phyloP scores from a whole-genome alignment of 2,113 vertebrate species.

The Clarias magur region DNA sequence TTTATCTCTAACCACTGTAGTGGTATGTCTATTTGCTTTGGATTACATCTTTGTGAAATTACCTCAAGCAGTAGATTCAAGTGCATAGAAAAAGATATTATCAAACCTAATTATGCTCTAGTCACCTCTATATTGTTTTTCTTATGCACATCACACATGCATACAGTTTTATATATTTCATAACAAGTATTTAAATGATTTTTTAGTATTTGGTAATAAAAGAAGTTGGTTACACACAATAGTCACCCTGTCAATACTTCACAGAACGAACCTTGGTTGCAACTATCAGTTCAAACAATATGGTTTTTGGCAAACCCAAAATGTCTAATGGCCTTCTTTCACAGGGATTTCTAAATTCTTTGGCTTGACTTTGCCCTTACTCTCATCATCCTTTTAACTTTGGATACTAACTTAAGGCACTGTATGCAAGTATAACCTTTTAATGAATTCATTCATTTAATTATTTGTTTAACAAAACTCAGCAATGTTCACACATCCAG shows the following conservation, averaged over 20 bases:
- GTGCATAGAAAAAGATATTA: constrained; percentile 48
- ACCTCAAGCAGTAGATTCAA: constrained; percentile 47
- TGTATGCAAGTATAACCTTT: neutral
- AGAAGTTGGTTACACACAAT: neutral
- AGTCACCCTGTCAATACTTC: neutral
- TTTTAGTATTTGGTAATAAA: too few relatives aligned
- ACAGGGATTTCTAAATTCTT: neutral
- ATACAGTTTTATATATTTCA: neutral
- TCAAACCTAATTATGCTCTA: constrained; percentile 42
- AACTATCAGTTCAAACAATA: neutral
- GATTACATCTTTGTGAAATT: constrained; percentile 39
- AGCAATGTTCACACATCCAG: constrained; percentile 19
- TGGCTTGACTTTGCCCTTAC: neutral
- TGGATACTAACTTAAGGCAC: neutral
- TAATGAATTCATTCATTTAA: too few relatives aligned
- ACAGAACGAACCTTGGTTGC: neutral
- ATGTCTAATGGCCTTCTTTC: neutral
- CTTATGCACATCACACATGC: constrained; percentile 1
- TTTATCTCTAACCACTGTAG: constrained; percentile 47
- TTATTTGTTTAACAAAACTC: neutral
- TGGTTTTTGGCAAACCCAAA: neutral
- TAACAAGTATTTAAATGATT: neutral
- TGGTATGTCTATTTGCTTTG: neutral
- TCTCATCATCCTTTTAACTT: neutral
- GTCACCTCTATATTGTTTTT: constrained; percentile 1